A percentile compares a stretch with the other conserved stretches of the same genome.
Conservation (phyloP, 1,140 invertebrate species). For the Ditylenchus dipsaci region DNA sequence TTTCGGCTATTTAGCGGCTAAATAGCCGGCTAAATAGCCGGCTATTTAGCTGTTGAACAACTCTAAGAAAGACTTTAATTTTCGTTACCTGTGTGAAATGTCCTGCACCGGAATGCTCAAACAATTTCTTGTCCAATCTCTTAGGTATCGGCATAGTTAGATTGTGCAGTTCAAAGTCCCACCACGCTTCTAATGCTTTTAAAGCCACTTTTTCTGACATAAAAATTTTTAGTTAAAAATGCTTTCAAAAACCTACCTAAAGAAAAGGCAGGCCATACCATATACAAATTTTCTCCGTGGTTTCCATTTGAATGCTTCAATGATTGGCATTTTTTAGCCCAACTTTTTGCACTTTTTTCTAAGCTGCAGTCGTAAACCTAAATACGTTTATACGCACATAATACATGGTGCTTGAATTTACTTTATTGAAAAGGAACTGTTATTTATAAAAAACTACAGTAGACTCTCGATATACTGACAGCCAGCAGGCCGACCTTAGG, state of each 20-base stretch:
- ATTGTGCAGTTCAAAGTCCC: neutral
- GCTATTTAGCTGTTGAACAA: too few relatives aligned
- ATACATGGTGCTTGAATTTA: too few relatives aligned
- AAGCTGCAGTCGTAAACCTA: neutral
- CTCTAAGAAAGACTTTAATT: too few relatives aligned
- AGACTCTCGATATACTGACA: too few relatives aligned
- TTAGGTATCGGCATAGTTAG: neutral
- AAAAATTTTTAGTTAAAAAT: neutral
- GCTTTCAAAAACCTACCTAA: neutral
- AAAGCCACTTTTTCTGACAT: neutral
- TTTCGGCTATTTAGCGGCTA: too few relatives aligned
- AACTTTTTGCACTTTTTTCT: neutral
- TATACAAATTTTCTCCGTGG: neutral
- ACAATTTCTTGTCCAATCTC: neutral
- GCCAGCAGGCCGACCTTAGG: too few relatives aligned
- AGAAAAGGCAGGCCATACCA: neutral
- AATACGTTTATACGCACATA: too few relatives aligned
- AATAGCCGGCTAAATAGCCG: too few relatives aligned
- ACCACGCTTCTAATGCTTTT: neutral
- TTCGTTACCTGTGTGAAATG: conserved; percentile 6
- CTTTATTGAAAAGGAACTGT: too few relatives aligned
- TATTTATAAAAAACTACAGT: too few relatives aligned
- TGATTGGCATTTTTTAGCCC: neutral
- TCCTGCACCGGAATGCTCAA: neutral
- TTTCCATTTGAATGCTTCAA: neutral